Conservation (phyloP, 2,888 invertebrate genomes). For the Diachrysia chrysitis region DNA sequence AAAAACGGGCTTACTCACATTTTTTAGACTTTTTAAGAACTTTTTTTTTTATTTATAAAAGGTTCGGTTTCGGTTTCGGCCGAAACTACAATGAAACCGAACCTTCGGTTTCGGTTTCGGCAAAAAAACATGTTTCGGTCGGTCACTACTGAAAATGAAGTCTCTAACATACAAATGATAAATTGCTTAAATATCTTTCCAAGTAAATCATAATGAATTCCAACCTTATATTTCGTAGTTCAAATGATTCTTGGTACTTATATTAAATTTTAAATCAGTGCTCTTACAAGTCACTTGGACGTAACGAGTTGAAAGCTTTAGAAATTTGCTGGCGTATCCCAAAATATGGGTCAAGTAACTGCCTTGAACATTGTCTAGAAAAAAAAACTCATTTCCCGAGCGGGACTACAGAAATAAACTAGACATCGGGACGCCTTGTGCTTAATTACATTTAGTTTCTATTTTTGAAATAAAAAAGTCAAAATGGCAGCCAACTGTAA, state of each 20-base stretch:
- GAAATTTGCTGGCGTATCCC: conserved; percentile 50
- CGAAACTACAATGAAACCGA: no score
- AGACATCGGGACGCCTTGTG: conserved; percentile 75
- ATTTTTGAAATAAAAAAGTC: conserved; percentile 49
- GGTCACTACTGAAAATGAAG: no score
- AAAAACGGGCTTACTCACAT: no score
- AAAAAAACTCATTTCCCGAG: conserved; percentile 68
- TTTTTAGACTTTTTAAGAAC: no score
- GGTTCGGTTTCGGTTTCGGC: no score
- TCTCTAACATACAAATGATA: not conserved
- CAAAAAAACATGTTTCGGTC: no score
- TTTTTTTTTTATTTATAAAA: no score
- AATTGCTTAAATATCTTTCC: not conserved
- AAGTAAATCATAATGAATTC: not conserved
- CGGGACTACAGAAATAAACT: conserved; percentile 70
- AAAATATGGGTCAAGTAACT: conserved; percentile 74
- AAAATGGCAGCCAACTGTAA: conserved; percentile 60
- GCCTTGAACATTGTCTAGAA: conserved; percentile 68
- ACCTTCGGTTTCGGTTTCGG: no score
- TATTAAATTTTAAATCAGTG: conserved; percentile 14
- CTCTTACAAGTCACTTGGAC: conserved; percentile 30
- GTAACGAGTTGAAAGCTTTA: conserved; percentile 37
- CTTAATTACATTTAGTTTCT: conserved; percentile 73
- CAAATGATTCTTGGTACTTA: conserved; percentile 8
- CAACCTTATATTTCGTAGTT: not conserved